A percentile compares a stretch with the other conserved stretches of the same genome.
Conservation (phyloP, 2,797 vertebrate genomes). For the Delichon dasypus region DNA sequence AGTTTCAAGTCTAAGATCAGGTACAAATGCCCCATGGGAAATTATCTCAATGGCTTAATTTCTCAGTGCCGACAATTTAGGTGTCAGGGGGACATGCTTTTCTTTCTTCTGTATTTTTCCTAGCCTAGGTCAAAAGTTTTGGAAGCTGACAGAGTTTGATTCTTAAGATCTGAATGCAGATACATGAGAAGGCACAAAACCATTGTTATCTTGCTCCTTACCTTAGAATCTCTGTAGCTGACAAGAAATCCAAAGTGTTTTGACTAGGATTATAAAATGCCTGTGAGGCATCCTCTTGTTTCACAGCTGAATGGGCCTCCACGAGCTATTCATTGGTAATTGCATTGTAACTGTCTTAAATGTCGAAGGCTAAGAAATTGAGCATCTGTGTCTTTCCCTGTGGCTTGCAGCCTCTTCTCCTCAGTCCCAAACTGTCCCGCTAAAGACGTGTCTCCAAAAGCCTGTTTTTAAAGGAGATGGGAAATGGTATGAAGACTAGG, state of each 20-base stretch:
- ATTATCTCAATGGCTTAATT: background rate
- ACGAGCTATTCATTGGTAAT: background rate
- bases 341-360: background rate
- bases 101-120: background rate
- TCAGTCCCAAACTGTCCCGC: background rate
- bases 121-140: background rate
- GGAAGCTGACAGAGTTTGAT: background rate
- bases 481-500: background rate
- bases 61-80: background rate
- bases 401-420: background rate
- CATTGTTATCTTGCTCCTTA: background rate
- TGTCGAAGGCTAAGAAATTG: background rate
- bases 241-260: background rate
- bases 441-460: background rate
- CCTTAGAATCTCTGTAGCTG: background rate
- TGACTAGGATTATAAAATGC: background rate
- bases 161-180: background rate
- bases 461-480: background rate
- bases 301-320: background rate
- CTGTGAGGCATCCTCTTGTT: background rate
- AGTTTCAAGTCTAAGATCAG: background rate
- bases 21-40: background rate
- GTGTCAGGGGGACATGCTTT: background rate
- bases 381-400: background rate
- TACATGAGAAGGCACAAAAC: background rate